Conservation (phyloP, 64 coral and sea anemone species). For the Cladopsammia gracilis region DNA sequence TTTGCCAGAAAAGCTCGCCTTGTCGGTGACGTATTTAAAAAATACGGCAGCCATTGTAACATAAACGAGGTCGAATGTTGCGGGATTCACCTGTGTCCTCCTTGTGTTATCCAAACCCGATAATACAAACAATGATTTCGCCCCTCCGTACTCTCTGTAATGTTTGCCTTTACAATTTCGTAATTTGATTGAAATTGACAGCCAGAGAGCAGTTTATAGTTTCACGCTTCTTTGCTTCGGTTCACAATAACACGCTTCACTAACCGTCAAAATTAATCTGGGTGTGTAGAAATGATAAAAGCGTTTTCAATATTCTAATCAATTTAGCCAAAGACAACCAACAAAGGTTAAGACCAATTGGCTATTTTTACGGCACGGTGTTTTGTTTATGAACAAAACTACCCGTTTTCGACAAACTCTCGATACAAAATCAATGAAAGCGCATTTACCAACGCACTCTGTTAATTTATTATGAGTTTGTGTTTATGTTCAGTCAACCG, state of each 20-base stretch:
- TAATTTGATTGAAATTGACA: conserved; percentile 44
- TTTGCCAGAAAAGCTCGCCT: not conserved
- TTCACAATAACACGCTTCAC: not conserved
- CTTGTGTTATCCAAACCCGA: not conserved
- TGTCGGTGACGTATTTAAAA: not conserved
- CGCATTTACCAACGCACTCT: too few relatives aligned
- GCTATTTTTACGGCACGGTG: too few relatives aligned
- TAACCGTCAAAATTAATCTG: not conserved
- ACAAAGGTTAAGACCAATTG: too few relatives aligned
- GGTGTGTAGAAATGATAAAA: too few relatives aligned
- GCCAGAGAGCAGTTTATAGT: not conserved
- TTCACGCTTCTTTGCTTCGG: conserved; percentile 6
- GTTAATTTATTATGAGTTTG: too few relatives aligned
- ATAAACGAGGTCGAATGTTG: not conserved
- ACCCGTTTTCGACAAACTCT: too few relatives aligned
- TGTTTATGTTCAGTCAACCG: too few relatives aligned
- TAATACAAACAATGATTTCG: not conserved
- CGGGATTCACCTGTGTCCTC: not conserved
- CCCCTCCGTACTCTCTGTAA: not conserved
- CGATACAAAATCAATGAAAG: too few relatives aligned
- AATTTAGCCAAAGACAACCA: too few relatives aligned
- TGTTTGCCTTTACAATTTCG: conserved; percentile 35
- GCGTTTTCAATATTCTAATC: too few relatives aligned
- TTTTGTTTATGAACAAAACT: too few relatives aligned
- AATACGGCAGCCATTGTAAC: conserved; percentile 22